Conservation (phyloP, 2,797 vertebrate genomes). For the Aldrovandia affinis region DNA sequence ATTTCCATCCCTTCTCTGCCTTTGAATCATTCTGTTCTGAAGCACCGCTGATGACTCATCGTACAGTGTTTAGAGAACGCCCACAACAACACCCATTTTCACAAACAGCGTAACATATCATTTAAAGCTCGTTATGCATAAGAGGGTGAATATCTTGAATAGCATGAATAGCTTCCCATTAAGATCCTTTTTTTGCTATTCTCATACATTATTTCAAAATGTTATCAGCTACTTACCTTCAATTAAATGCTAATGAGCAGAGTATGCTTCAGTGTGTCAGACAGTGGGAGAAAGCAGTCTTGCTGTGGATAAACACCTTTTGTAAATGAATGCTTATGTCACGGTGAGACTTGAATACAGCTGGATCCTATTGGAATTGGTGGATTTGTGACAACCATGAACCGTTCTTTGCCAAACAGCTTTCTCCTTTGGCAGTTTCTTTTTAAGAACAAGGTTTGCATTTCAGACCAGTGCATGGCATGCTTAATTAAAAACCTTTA, state of each 20-base stretch:
- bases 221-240: background rate
- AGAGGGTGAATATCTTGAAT: background rate
- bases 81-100: background rate
- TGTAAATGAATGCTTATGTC: background rate
- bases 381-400: background rate
- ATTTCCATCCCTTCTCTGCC: background rate
- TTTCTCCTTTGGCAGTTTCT: background rate
- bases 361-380: background rate
- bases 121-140: background rate
- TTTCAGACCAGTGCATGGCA: background rate
- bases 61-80: background rate
- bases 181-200: background rate
- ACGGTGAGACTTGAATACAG: background rate
- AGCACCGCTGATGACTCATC: background rate
- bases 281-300: background rate
- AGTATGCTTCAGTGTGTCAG: background rate
- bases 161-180: background rate
- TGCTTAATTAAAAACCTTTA: slow-evolving; percentile 11
- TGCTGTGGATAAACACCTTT: background rate
- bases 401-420: background rate
- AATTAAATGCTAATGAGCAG: background rate
- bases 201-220: background rate
- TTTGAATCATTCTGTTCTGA: slow-evolving; percentile 2
- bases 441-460: background rate
- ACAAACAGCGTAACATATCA: background rate